Evolutionary conservation across 2,797 vertebrate species (phyloP), one percentile per base, ranked within the genome.

Genomic region (Cirrhinus mrigala): DNA sequence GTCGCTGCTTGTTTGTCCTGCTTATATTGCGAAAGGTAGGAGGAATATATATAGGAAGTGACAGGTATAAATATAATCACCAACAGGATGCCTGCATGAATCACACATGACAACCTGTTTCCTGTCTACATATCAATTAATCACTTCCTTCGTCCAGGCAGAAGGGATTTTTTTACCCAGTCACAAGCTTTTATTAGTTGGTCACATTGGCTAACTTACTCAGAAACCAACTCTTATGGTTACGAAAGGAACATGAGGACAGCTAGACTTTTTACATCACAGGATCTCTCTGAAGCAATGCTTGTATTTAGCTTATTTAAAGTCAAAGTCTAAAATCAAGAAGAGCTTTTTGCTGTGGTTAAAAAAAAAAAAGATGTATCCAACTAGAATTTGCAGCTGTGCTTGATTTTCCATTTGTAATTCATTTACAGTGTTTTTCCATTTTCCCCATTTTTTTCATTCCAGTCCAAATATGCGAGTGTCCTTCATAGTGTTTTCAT

Each of bases 401-500:
- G 33, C 44, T 8, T 50, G n/a, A 52, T 46, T 60, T 82, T 82
- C 33, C 27, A 73, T 69, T 68, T 69, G 12, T 37, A 20, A 64
- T 20, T 68, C 24, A 50, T 58, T 52, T 74, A 76, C 76, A 27
- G 24, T 15, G 18, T 64, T 56, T 71, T 62, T 27, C 15, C 22
- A 40, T 40, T 40, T 20, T 66, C 64, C 66, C 92, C 44, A 91
- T 89, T 90, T 90, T 69, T 87, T 90, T 87, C 20, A 56, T 85
- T 89, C 18, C 79, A 99, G 98, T 92, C 97, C 97, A 40, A 95
- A 94, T 40, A 96, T 97, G 96, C 96, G 96, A 90, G 92, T 98
- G 33, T 99, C 97, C 0, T 98, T 98, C 90, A 98, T 99, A 54
- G 96, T 98, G 52, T 99, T 99, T 94, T 98, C 98, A 14, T 93